phyloP scores from a whole-genome alignment of 2,113 vertebrate genomes.

The Phrynocephalus versicolor region DNA sequence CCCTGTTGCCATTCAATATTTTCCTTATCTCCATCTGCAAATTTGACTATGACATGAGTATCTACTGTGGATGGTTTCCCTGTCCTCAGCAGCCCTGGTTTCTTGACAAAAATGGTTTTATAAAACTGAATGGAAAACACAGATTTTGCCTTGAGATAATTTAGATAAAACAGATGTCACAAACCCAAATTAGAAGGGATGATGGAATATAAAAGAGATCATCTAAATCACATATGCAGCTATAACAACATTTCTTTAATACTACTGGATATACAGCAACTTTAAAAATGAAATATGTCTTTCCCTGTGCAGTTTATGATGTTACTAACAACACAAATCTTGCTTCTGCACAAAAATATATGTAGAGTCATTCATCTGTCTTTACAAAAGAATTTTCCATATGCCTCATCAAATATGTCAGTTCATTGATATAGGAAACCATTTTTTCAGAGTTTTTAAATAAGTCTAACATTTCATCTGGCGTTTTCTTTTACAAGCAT shows the following conservation, averaged over 20 bases:
- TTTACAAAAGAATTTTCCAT: conserved; percentile 30
- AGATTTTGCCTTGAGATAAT: conserved; percentile 39
- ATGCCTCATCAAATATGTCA: conserved; percentile 48
- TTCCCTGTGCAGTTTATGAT: conserved; percentile 59
- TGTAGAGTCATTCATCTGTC: conserved; percentile 39
- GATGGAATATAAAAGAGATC: conserved; percentile 46
- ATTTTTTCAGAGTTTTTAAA: conserved; percentile 47
- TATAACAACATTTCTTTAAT: conserved; percentile 43
- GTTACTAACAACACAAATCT: conserved; percentile 45
- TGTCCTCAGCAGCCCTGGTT: not conserved
- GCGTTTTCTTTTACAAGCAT: conserved; percentile 32
- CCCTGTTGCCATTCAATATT: not conserved
- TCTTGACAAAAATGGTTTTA: not conserved
- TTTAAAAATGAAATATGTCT: conserved; percentile 54
- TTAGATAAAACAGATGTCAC: conserved; percentile 33
- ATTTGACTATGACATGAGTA: not conserved
- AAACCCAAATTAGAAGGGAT: conserved; percentile 11
- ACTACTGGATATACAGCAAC: conserved; percentile 30
- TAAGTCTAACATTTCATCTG: conserved; percentile 22
- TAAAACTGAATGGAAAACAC: not conserved
- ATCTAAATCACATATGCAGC: conserved; percentile 51
- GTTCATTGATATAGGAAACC: conserved; percentile 22
- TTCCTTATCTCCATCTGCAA: not conserved
- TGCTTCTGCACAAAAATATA: conserved; percentile 55
- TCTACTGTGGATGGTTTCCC: not conserved